These are phyloP conservation scores for Motacilla tschutschensis DNA, from an alignment of 2,113 vertebrate genomes.

Conservation along the genomic window DNA sequence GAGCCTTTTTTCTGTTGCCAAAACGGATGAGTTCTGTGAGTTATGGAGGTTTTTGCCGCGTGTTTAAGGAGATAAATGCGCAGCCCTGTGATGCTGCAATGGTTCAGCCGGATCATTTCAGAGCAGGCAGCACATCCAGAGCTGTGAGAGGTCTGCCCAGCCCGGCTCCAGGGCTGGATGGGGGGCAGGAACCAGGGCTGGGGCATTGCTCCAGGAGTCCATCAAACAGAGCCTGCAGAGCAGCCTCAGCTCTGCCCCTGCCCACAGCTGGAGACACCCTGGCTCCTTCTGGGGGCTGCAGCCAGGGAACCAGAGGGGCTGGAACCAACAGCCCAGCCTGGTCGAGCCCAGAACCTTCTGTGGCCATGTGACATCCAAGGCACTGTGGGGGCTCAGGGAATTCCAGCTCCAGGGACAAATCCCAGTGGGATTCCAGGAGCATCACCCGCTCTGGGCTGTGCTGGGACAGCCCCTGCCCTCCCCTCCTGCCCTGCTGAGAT, in stretches of 20 bases:
- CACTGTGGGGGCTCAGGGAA: rapidly evolving
- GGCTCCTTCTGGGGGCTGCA: not conserved
- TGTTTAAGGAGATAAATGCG: constrained; percentile 13
- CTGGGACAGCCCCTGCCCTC: not conserved
- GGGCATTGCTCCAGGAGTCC: not conserved
- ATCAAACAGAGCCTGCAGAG: not conserved
- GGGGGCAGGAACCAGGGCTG: not conserved
- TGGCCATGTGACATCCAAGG: rapidly evolving
- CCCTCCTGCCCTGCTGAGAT: not conserved
- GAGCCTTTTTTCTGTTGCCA: not conserved
- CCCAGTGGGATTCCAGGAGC: not conserved
- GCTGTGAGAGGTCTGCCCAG: not conserved
- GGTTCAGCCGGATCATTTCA: not conserved
- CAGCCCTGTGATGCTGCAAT: not conserved
- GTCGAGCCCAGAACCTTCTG: not conserved
- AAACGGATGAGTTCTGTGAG: not conserved
- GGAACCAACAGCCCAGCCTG: not conserved
- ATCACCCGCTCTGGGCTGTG: not conserved
- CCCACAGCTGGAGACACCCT: not conserved
- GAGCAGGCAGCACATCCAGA: not conserved
- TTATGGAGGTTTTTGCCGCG: not conserved
- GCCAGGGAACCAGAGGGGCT: rapidly evolving
- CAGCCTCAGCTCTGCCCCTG: not conserved
- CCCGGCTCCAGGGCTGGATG: not conserved
- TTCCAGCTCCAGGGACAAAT: not conserved